These are phyloP conservation scores for Bergia sp. DNA, from an alignment of 92 coral and sea anemone genomes.

Conservation along the genomic window DNA sequence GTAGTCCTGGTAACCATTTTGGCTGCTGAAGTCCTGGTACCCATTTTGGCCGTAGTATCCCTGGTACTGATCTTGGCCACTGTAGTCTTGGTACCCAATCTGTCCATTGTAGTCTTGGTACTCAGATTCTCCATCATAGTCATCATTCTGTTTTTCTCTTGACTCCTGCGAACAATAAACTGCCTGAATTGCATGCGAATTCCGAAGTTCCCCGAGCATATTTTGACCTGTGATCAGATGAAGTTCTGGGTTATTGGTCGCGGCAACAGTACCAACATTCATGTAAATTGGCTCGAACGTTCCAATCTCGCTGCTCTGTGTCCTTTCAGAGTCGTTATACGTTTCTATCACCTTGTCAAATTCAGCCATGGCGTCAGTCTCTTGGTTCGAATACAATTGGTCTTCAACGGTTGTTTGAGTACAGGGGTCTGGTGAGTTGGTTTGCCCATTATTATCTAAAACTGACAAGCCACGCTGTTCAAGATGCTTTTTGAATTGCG, in stretches of 20 bases:
- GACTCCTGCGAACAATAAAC: background rate
- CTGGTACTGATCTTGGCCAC: background rate
- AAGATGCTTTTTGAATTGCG: background rate
- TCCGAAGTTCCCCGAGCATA: background rate
- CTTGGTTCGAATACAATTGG: conserved; percentile 11
- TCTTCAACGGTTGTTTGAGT: background rate
- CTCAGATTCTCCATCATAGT: background rate
- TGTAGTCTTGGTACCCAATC: background rate
- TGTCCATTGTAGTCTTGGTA: background rate
- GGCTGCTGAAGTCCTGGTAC: background rate
- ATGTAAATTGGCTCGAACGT: conserved; percentile 9
- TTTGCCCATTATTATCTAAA: background rate
- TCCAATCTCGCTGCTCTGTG: background rate
- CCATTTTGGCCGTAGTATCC: background rate
- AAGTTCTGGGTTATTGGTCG: conserved; percentile 15
- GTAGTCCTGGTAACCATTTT: background rate
- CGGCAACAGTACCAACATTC: conserved; percentile 24
- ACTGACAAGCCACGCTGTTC: background rate
- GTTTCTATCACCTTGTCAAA: background rate
- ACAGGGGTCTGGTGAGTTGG: background rate
- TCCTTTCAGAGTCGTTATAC: background rate
- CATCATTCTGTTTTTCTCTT: background rate
- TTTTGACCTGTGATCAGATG: conserved; percentile 17
- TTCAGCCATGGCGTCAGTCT: background rate
- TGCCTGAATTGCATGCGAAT: background rate